Evolutionary conservation across 2,797 vertebrate species (phyloP).

Genomic region (Chelidonichthys spinosus): DNA sequence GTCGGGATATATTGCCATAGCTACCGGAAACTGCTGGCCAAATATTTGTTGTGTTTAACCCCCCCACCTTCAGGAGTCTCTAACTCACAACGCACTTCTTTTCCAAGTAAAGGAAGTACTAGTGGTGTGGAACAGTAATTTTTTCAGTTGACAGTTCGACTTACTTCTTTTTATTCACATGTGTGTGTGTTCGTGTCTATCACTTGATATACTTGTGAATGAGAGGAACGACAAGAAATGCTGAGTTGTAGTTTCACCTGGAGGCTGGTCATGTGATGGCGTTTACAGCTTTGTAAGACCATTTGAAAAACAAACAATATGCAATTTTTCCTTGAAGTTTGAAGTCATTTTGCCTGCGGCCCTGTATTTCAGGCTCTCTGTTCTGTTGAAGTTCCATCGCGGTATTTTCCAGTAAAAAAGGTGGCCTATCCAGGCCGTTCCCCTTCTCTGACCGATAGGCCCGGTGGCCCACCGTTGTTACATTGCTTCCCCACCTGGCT

Average conservation of each 20-base stretch:
- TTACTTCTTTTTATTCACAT: background rate
- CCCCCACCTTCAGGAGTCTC: slow-evolving; percentile 11
- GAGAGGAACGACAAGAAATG: slow-evolving; percentile 14
- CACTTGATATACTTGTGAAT: slow-evolving; percentile 44
- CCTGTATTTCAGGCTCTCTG: slow-evolving; percentile 1
- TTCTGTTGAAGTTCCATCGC: background rate
- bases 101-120: slow-evolving; percentile 39
- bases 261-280: slow-evolving; percentile 3
- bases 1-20: slow-evolving; percentile 75
- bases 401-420: slow-evolving; percentile 10
- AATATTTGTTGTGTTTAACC: slow-evolving; percentile 79
- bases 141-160: slow-evolving; percentile 3
- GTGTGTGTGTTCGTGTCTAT: background rate
- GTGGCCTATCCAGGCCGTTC: background rate
- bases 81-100: slow-evolving; percentile 46
- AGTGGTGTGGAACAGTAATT: slow-evolving; percentile 6
- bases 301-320: background rate
- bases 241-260: slow-evolving; percentile 17
- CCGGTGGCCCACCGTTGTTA: too few relatives aligned
- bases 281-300: background rate
- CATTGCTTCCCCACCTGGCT: background rate
- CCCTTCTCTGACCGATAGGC: too few relatives aligned
- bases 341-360: background rate
- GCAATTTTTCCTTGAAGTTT: background rate
- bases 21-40: slow-evolving; percentile 61